Evolutionary conservation across 2,888 invertebrate genomes (phyloP), one percentile per base, ranked within the genome.

Genomic region (Pachycephus smyrnensis): DNA sequence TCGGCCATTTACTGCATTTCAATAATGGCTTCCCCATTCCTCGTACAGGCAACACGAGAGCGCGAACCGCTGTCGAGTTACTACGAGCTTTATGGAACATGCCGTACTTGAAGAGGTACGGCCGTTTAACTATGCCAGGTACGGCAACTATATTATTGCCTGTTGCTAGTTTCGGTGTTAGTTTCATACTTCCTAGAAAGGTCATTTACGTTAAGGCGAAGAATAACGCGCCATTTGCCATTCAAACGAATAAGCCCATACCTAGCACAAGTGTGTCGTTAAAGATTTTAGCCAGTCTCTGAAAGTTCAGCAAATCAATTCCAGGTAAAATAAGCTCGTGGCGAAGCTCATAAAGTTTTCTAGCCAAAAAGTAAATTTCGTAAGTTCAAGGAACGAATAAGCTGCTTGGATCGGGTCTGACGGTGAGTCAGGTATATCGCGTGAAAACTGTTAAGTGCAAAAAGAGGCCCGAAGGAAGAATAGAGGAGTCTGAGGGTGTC

Each of bases 1-100:
- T 83, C 85, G 83, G 86, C 85, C 86, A 85, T 85, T 85, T 85
- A 85, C 86, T 86, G 85, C 86, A 86, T 86, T 85, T 85, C 85
- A 85, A 85, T 85, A 85, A 85, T 85, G 85, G 86, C 86, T 85
- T 86, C 82, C 85, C 85, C 77, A 30, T 80, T 81, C 85, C 73
- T 71, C 79, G 79, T 82, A 81, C 82, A 79, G 79, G 84, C 82
- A 86, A 82, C 83, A 81, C 82, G 69, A 55, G 31, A 74, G 69
- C 77, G 74, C 80, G 71, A 80, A 82, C 83, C 85, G 81, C 86
- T 82, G 85, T 86, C 85, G 86, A 85, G 86, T 85, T 85, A 86
- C 86, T 78, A 73, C 74, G 80, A 83, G 86, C 85, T 85, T 85
- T 85, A 85, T 86, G 82, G 86, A 83, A 84, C 86, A 71, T 32